Conservation (phyloP, 2,888 invertebrate genomes). For the Atrina japonica region DNA sequence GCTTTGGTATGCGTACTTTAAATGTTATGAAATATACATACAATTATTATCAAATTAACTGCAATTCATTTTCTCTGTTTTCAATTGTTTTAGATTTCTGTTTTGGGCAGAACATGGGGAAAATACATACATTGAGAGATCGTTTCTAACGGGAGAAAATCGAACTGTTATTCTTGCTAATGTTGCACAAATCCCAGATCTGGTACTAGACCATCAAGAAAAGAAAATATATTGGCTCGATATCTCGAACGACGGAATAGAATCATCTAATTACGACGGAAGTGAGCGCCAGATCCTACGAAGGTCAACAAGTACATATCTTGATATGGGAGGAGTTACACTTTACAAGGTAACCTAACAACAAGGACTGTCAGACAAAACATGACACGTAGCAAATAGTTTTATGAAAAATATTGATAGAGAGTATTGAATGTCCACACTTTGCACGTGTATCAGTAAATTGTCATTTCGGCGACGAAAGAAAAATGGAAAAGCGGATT, state of each 20-base stretch:
- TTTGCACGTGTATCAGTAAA: too few relatives aligned
- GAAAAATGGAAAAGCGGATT: too few relatives aligned
- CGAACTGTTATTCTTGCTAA: slow-evolving; percentile 8
- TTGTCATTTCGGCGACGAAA: too few relatives aligned
- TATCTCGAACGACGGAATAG: slow-evolving; percentile 10
- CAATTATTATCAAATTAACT: too few relatives aligned
- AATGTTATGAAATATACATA: too few relatives aligned
- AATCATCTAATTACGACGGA: slow-evolving; percentile 23
- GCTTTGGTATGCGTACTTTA: too few relatives aligned
- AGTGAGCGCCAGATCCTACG: slow-evolving; percentile 11
- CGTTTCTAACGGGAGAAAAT: slow-evolving; percentile 19
- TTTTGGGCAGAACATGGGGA: slow-evolving; percentile 19
- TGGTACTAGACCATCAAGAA: slow-evolving; percentile 15
- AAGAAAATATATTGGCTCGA: slow-evolving; percentile 27
- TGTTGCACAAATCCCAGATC: slow-evolving; percentile 19
- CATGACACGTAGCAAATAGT: too few relatives aligned
- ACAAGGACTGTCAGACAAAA: too few relatives aligned
- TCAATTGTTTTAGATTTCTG: slow-evolving; percentile 11
- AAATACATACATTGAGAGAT: slow-evolving; percentile 8
- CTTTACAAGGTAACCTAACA: slow-evolving; percentile 27
- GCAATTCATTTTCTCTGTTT: too few relatives aligned
- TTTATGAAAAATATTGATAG: too few relatives aligned
- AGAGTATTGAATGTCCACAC: too few relatives aligned
- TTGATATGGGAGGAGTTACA: slow-evolving; percentile 21
- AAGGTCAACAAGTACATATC: slow-evolving; percentile 9